phyloP scores from a whole-genome alignment of 2,113 vertebrate species.

The Corythornis cristatus region DNA sequence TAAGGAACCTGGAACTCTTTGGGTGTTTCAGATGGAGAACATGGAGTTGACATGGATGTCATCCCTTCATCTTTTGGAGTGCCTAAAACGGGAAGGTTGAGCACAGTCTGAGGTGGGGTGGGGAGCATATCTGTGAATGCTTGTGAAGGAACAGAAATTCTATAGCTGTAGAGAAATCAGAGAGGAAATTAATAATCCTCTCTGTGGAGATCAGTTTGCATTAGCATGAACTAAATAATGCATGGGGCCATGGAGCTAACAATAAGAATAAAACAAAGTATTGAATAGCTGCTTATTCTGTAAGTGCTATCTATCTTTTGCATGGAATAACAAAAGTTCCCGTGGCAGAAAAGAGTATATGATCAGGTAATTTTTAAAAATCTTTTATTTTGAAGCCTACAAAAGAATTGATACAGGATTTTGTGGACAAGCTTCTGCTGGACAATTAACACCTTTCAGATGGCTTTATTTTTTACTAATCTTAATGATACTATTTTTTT shows the following conservation, averaged over 20 bases:
- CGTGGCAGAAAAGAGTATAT: background rate
- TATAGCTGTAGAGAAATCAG: background rate
- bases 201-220: conserved; percentile 7
- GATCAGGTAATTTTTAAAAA: background rate
- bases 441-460: background rate
- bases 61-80: rapidly evolving
- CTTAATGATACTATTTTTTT: background rate
- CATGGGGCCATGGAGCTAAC: background rate
- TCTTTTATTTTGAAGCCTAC: background rate
- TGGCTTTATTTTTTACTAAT: background rate
- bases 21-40: rapidly evolving
- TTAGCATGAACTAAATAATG: background rate
- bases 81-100: rapidly evolving
- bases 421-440: background rate
- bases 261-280: conserved; percentile 15
- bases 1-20: background rate
- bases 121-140: background rate
- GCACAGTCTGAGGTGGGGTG: background rate
- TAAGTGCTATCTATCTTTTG: background rate
- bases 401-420: background rate
- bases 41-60: rapidly evolving
- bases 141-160: background rate
- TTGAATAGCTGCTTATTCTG: background rate
- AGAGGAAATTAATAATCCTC: conserved; percentile 36
- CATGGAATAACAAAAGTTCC: background rate